phyloP scores from a whole-genome alignment of 2,888 invertebrate species.

The Heterodera filipjevi region DNA sequence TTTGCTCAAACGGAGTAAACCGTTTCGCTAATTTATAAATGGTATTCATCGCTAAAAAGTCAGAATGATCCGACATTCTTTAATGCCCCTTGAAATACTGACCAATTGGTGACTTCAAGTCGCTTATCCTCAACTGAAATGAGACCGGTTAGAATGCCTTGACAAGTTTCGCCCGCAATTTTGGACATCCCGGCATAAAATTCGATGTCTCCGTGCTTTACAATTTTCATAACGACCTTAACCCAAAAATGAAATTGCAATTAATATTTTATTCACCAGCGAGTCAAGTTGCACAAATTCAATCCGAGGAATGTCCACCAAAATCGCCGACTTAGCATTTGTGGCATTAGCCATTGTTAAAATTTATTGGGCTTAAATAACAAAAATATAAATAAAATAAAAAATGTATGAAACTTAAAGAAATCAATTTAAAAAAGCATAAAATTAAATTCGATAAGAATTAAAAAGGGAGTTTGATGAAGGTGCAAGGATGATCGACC shows the following conservation, averaged over 20 bases:
- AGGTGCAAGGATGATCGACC: too few species aligned
- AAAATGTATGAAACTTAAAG: neutral
- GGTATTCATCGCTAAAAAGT: too few species aligned
- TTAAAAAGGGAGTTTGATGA: conserved; percentile 73
- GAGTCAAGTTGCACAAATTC: conserved; percentile 55
- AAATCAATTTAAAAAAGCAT: neutral
- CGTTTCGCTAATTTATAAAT: too few species aligned
- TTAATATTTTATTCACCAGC: conserved; percentile 44
- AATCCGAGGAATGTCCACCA: conserved; percentile 46
- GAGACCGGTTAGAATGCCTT: conserved; percentile 64
- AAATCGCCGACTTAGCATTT: conserved; percentile 12
- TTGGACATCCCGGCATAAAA: conserved; percentile 64
- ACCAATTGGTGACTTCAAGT: conserved; percentile 65
- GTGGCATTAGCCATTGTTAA: neutral
- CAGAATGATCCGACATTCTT: too few species aligned
- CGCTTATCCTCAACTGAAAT: conserved; percentile 59
- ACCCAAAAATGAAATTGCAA: neutral
- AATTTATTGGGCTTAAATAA: neutral
- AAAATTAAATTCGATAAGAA: neutral
- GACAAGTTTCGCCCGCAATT: conserved; percentile 62
- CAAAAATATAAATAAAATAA: neutral
- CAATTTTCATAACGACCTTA: conserved; percentile 63
- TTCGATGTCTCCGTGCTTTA: conserved; percentile 65
- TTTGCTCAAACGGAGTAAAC: too few species aligned
- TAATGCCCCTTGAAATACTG: too few species aligned